Evolutionary conservation across 1,140 invertebrate species (phyloP).

Genomic region (Plutomurus gul): DNA sequence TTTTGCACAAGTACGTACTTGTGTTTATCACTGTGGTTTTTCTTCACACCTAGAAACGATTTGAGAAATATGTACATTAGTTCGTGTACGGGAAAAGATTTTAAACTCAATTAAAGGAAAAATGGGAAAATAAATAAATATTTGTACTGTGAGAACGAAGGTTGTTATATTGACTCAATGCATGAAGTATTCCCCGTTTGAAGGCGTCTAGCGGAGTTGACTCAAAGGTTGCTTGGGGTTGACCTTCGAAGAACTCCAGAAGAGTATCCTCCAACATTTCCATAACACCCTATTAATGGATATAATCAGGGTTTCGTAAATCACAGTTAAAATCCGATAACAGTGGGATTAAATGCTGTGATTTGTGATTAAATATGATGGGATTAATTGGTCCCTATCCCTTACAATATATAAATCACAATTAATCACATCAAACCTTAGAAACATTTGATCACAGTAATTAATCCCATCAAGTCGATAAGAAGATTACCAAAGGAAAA

Average conservation of each 20-base stretch:
- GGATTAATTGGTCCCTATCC: background rate
- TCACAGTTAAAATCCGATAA: background rate
- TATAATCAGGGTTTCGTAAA: too few relatives aligned
- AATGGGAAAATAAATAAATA: background rate
- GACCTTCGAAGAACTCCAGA: slow-evolving; percentile 32
- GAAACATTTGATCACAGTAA: too few relatives aligned
- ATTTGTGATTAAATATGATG: too few relatives aligned
- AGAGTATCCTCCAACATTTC: slow-evolving; percentile 40
- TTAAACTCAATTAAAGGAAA: background rate
- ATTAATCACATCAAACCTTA: too few relatives aligned
- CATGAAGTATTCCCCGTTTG: slow-evolving; percentile 40
- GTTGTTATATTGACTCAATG: slow-evolving; percentile 44
- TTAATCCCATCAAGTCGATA: too few relatives aligned
- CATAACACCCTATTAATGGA: slow-evolving; percentile 43
- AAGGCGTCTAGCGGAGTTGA: slow-evolving; percentile 44
- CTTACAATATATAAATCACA: too few relatives aligned
- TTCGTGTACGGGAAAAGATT: background rate
- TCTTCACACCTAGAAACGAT: slow-evolving; percentile 25
- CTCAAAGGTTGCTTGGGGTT: slow-evolving; percentile 37
- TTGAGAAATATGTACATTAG: background rate
- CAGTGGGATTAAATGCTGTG: too few relatives aligned
- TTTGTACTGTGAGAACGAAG: slow-evolving; percentile 37
- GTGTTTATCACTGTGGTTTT: slow-evolving; percentile 11
- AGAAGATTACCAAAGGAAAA: slow-evolving; percentile 45
- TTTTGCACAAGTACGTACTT: slow-evolving; percentile 30